Evolutionary conservation across 1,140 invertebrate genomes (phyloP), one percentile per base, ranked within the genome.

Genomic region (Rhopalosiphum padi): DNA sequence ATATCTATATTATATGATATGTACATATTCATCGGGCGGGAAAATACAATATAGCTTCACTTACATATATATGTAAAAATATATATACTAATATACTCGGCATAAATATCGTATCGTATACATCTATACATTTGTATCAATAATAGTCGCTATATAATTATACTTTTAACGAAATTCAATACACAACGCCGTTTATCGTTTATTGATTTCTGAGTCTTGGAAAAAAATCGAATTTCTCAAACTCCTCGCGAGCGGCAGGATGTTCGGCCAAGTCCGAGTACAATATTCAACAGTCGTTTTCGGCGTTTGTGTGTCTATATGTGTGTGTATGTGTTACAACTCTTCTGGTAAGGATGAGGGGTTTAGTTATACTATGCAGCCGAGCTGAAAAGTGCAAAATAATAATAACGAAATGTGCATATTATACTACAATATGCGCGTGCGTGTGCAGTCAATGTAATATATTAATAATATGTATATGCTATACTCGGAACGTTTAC

Each of bases 391-490:
- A 87, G 46, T 37, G 18, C 30, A 21, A 48, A 87, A 35, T 87
- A 51, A 87, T 87, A 48, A n/a, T n/a, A 48, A 41, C 11, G 21
- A 22, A 86, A 21, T 48, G 86, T 35, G 23, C 30, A 87, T 83
- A 77, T n/a, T 77, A n/a, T 77, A 77, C 7, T 77, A n/a, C 60
- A 77, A 77, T 68, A 68, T n/a, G 30, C 60, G 15, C 3, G 60
- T 21, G 30, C 60, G 60, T 18, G 30, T 30, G 22, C 30, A n/a
- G 30, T 77, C 30, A 77, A 77, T 77, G 60, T 77, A 77, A 77
- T 77, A 77, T 77, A 77, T 77, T 77, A 77, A 77, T 77, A 77
- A n/a, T n/a, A n/a, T n/a, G n/a, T 77, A 15, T 77, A n/a, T 77
- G 60, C n/a, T 77, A 41, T 41, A n/a, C n/a, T 68, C 60, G 9